Base-by-base conservation (phyloP, 2,113 vertebrate genomes). In the Camelus dromedarius region DNA sequence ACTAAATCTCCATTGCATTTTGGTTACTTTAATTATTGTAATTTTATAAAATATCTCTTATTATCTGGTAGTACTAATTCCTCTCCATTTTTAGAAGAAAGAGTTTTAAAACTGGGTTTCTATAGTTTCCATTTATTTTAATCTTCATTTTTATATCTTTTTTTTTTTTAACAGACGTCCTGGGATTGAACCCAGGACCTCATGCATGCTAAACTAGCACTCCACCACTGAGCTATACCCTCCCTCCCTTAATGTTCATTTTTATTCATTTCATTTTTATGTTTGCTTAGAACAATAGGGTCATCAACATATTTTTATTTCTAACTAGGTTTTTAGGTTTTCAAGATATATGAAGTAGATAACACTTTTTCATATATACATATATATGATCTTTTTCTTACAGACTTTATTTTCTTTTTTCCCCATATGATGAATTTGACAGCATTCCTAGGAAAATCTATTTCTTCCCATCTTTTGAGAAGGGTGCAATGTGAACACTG, bases 261-360 rank as follows among this genome's bases (percentile, higher is more conserved):
- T 95, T 89, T 64, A 81, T 76, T 95, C 26, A 73, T 58, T 92
- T 7, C 3, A 64, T 62, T 87, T 92, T 90, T 67, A n/a, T 77
- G n/a, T 80, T 86, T 75, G 18, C n/a, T 75, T 94, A 79, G 87
- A 96, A 32, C 52, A 46, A 80, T 56, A 32, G 13, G 8, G 9
- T 89, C 67, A 95, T 46, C 20, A 85, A 76, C 18, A 54, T 87
- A 20, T 67, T 67, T 94, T 89, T 80, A 82, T 96, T 93, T 94
- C 24, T 93, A 48, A 75, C 35, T 79, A 64, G 46, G 42, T 66
- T 82, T 95, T 89, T 56, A 64, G 46, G 42, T 66, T 82, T 95
- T 89, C 50, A n/a, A 91, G 69, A n/a, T 92, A 42, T 28, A 32
- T 26, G 12, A 48, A 89, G 28, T 60, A 85, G 13, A 30, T 60